Percentiles rank a stretch among this genome's conserved stretches.
Conservation (phyloP, 2,113 vertebrate genomes). For the Stegastes partitus region DNA sequence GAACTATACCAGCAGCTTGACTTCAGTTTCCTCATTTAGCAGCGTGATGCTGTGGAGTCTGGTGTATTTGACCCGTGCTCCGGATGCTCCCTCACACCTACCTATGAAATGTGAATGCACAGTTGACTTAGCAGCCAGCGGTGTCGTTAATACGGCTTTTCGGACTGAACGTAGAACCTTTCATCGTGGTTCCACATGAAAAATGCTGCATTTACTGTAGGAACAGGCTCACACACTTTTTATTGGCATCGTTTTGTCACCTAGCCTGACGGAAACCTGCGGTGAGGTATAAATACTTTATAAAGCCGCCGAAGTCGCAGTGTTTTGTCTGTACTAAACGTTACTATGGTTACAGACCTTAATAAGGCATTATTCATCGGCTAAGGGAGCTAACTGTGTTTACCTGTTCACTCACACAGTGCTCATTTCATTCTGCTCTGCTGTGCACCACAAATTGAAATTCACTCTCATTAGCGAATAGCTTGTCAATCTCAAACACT, state of each 20-base stretch:
- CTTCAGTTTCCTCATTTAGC: no score
- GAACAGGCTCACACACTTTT: slow-evolving; percentile 2
- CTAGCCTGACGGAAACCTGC: background rate
- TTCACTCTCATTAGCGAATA: slow-evolving; percentile 50
- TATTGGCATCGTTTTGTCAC: slow-evolving; percentile 8
- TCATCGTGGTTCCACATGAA: background rate
- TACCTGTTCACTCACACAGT: slow-evolving; percentile 32
- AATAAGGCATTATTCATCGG: slow-evolving; percentile 49
- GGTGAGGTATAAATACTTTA: slow-evolving; percentile 1
- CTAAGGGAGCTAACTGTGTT: slow-evolving; percentile 28
- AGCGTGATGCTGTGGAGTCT: no score
- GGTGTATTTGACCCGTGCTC: no score
- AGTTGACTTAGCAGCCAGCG: no score
- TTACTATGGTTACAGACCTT: slow-evolving; percentile 53
- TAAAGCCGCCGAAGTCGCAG: slow-evolving; percentile 18
- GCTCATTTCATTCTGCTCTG: slow-evolving; percentile 41
- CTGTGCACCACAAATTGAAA: slow-evolving; percentile 47
- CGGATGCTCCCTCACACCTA: no score
- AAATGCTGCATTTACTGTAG: background rate
- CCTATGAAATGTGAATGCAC: no score
- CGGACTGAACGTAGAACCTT: no score
- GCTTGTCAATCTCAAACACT: slow-evolving; percentile 38
- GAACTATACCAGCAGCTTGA: no score
- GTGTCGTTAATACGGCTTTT: no score
- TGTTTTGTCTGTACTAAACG: slow-evolving; percentile 23